Percentiles rank a stretch among this genome's conserved stretches.
Evolutionary conservation across 2,888 invertebrate species (phyloP).

Genomic region (Aphelenchoides bicaudatus): DNA sequence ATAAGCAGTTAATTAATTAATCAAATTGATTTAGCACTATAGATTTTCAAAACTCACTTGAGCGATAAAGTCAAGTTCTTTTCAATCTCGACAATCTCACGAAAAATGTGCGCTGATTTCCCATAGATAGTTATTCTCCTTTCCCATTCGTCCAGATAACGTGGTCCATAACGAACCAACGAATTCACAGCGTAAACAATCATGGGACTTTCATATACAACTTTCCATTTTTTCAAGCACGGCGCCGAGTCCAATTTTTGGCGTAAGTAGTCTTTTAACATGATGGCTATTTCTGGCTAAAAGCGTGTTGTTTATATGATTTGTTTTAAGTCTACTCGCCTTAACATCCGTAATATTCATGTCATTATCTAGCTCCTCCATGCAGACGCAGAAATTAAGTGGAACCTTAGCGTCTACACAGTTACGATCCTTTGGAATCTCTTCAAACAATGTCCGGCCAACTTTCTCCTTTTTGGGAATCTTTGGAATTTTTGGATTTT

Average conservation of each 20-base stretch:
- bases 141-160: conserved; percentile 5
- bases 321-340: no score
- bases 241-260: no score
- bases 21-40: no score
- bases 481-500: no score
- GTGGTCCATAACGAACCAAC: conserved; percentile 12
- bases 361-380: not conserved
- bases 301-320: no score
- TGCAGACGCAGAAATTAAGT: conserved; percentile 46
- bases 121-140: not conserved
- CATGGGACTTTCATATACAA: no score
- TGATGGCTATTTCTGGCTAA: no score
- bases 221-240: no score
- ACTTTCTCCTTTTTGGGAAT: no score
- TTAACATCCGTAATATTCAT: not conserved
- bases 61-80: not conserved
- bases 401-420: conserved; percentile 45
- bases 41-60: no score
- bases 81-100: conserved; percentile 10
- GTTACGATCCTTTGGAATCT: conserved; percentile 31
- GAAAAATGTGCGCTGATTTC: conserved; percentile 5
- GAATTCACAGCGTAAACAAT: not conserved
- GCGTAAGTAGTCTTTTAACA: no score
- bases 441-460: conserved; percentile 42
- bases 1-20: no score